Conservation (phyloP, 23 tunicate genomes). For the Halocynthia roretzi region DNA sequence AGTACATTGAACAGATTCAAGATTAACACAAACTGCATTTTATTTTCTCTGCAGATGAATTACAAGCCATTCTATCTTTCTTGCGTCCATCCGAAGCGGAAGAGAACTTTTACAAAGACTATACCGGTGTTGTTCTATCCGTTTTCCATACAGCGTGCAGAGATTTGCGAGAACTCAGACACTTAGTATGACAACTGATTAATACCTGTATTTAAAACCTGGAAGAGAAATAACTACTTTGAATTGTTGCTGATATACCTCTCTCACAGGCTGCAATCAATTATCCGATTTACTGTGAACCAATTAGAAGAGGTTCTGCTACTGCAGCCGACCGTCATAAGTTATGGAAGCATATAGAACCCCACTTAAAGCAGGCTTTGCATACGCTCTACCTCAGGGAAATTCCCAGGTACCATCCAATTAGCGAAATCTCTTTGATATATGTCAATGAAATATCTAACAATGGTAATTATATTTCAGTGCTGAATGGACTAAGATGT, state of each 20-base stretch:
- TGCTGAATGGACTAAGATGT: constrained; percentile 15
- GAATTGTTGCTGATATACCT: neutral
- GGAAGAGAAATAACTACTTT: neutral
- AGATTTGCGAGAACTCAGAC: constrained; percentile 69
- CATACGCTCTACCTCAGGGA: constrained; percentile 54
- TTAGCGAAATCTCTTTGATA: too few relatives aligned
- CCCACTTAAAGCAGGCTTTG: constrained; percentile 37
- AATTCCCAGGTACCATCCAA: constrained; percentile 11
- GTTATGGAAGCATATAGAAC: constrained; percentile 74
- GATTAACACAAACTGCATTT: neutral
- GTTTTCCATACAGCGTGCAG: constrained; percentile 61
- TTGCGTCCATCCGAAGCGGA: constrained; percentile 50
- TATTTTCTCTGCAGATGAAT: constrained; percentile 36
- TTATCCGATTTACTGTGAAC: constrained; percentile 45
- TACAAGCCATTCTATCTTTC: constrained; percentile 42
- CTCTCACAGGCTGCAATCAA: constrained; percentile 50
- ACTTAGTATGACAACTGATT: constrained; percentile 26
- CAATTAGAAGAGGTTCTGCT: constrained; percentile 33
- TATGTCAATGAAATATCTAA: too few relatives aligned
- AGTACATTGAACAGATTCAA: too few relatives aligned
- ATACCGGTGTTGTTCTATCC: constrained; percentile 35
- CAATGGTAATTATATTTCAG: neutral
- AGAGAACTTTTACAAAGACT: constrained; percentile 44
- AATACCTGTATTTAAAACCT: too few relatives aligned
- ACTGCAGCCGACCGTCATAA: constrained; percentile 34